Percentiles rank a stretch among this genome's conserved stretches.
These are phyloP conservation scores for Agapornis canus DNA, from an alignment of 2,797 vertebrate species.

Conservation along the genomic window DNA sequence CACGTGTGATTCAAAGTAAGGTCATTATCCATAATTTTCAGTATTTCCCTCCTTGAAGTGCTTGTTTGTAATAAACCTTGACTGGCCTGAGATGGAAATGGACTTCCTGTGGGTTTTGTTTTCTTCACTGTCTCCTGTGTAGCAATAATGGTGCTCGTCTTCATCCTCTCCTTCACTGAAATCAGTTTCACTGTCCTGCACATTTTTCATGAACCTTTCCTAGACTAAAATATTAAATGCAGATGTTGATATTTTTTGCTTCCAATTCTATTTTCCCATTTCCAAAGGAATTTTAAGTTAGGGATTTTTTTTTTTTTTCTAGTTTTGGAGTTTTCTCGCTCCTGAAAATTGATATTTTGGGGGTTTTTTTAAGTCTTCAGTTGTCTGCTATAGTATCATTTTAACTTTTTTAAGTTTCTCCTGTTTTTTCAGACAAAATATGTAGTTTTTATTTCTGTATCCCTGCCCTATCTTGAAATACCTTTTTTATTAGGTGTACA, in stretches of 20 bases:
- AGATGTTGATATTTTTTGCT: background rate
- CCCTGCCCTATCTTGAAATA: background rate
- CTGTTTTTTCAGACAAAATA: background rate
- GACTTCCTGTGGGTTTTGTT: background rate
- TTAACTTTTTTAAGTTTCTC: background rate
- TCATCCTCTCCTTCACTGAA: background rate
- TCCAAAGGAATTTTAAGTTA: background rate
- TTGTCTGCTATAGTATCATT: background rate
- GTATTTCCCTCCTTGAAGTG: background rate
- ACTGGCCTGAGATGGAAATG: background rate
- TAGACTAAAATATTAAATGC: constrained; percentile 34
- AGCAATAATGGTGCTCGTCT: background rate
- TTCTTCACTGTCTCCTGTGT: background rate
- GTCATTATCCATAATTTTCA: background rate
- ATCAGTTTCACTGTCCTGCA: background rate
- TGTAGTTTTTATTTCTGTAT: background rate
- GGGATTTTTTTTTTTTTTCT: background rate
- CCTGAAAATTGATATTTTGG: background rate
- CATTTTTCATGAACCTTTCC: background rate
- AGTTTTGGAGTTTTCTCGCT: background rate
- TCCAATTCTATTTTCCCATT: background rate
- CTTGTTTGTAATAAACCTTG: background rate
- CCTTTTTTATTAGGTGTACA: background rate
- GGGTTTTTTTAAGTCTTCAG: background rate
- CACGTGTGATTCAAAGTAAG: background rate